Conservation (phyloP, 1,140 invertebrate genomes). For the Atta colombica region DNA sequence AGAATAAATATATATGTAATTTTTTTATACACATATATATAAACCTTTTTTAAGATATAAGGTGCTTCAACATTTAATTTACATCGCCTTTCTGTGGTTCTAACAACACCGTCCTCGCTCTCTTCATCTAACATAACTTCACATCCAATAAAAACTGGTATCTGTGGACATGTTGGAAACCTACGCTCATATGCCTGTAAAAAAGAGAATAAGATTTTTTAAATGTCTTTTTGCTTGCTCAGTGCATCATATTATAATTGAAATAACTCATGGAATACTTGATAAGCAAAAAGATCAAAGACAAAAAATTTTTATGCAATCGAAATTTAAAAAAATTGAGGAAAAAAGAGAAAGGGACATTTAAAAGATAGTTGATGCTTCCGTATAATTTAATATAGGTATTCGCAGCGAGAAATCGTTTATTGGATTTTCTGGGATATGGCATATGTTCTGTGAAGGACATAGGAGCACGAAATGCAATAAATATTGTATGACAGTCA, state of each 20-base stretch:
- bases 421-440: constrained; percentile 57
- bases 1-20: background rate
- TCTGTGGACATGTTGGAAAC: constrained; percentile 97
- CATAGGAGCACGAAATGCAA: constrained; percentile 53
- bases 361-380: background rate
- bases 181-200: constrained; percentile 96
- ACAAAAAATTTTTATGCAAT: background rate
- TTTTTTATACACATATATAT: background rate
- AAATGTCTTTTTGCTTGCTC: background rate
- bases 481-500: constrained; percentile 64
- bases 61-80: constrained; percentile 98
- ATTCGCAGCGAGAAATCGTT: constrained; percentile 9
- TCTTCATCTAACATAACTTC: constrained; percentile 93
- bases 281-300: background rate
- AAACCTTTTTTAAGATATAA: constrained; percentile 97
- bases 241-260: no score
- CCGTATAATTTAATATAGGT: background rate
- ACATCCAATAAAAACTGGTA: constrained; percentile 97
- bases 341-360: background rate
- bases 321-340: background rate
- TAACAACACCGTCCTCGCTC: constrained; percentile 92
- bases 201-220: constrained; percentile 66
- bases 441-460: constrained; percentile 38
- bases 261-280: background rate
- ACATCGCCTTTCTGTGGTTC: constrained; percentile 95